Percentiles rank a stretch among this genome's conserved stretches.
These are phyloP conservation scores for Carettochelys insculpta DNA, from an alignment of 2,113 vertebrate genomes.

Conservation along the genomic window DNA sequence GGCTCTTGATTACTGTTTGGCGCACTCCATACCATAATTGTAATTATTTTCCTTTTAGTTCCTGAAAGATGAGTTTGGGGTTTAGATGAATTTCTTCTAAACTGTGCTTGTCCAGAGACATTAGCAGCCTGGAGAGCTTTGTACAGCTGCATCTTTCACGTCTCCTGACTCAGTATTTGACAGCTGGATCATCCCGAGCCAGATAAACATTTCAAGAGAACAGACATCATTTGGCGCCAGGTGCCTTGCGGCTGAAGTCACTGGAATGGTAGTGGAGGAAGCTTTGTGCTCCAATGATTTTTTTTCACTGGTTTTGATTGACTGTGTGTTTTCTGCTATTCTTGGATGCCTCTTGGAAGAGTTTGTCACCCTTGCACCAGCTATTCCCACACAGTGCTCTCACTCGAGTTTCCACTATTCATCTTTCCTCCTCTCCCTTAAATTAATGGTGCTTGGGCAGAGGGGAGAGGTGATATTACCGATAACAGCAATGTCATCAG, in stretches of 20 bases:
- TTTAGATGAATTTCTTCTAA: background rate
- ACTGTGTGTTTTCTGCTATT: background rate
- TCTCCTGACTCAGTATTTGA: constrained; percentile 7
- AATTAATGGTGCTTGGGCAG: background rate
- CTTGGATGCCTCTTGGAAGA: background rate
- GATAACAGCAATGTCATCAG: background rate
- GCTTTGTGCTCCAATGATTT: background rate
- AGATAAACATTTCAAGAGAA: constrained; percentile 38
- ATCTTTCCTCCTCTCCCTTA: background rate
- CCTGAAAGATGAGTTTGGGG: background rate
- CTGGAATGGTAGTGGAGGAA: background rate
- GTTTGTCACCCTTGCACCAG: background rate
- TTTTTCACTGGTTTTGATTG: background rate
- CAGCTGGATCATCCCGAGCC: constrained; percentile 30
- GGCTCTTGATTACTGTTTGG: constrained; percentile 1
- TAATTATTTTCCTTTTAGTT: background rate
- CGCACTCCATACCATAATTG: background rate
- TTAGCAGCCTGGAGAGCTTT: background rate
- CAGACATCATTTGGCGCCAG: constrained; percentile 31
- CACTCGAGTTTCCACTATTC: background rate
- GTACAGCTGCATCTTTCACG: constrained; percentile 17
- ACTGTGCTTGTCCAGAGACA: constrained; percentile 2
- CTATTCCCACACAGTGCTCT: background rate
- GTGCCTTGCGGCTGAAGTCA: background rate
- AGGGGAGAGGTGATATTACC: background rate